Conservation (phyloP, 2,797 vertebrate genomes). For the Sebastes flavidus region DNA sequence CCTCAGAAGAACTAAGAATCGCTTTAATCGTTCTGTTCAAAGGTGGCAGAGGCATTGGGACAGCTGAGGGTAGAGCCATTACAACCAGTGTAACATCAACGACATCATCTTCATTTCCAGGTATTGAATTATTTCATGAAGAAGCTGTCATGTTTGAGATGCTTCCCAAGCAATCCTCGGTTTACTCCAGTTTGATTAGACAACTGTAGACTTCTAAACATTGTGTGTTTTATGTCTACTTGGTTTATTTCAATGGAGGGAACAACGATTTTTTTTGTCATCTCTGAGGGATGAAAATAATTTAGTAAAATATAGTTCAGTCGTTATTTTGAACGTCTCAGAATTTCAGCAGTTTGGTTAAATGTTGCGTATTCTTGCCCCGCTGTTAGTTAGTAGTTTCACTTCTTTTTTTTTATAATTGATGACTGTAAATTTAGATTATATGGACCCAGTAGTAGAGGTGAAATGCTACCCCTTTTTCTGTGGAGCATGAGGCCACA, state of each 20-base stretch:
- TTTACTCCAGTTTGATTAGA: no score
- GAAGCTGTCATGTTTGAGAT: neutral
- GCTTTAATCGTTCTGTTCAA: slow-evolving; percentile 26
- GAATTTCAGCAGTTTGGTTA: no score
- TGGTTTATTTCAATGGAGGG: neutral
- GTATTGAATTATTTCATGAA: slow-evolving; percentile 41
- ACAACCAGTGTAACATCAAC: neutral
- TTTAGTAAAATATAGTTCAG: neutral
- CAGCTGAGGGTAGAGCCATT: neutral
- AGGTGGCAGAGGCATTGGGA: slow-evolving; percentile 24
- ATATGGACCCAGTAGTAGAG: no score
- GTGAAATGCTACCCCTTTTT: neutral
- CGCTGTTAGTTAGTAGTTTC: no score
- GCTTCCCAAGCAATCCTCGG: no score
- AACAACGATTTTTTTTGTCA: neutral
- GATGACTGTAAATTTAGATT: no score
- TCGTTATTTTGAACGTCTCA: no score
- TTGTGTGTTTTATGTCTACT: neutral
- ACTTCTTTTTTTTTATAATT: no score
- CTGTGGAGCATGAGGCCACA: neutral
- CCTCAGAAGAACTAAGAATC: neutral
- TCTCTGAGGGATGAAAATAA: neutral
- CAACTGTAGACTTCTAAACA: neutral
- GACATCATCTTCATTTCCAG: slow-evolving; percentile 1
- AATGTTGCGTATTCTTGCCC: no score